Percentiles rank a stretch among this genome's conserved stretches.
Conservation (phyloP, 2,113 vertebrate species). For the Miniopterus natalensis region DNA sequence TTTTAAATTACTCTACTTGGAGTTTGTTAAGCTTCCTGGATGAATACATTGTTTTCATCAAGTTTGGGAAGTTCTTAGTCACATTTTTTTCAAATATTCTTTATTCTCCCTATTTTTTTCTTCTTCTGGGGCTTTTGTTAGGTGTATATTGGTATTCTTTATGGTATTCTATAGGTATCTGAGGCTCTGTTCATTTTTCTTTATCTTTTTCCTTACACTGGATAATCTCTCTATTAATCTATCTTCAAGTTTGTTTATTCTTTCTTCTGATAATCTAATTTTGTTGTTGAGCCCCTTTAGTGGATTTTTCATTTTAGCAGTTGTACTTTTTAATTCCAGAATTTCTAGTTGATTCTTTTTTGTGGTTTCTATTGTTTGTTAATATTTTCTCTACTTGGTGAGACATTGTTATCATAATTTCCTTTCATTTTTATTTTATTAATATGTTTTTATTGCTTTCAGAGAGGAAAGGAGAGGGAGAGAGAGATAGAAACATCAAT, state of each 20-base stretch:
- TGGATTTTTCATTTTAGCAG: conserved; percentile 39
- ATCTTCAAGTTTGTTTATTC: neutral
- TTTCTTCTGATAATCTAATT: neutral
- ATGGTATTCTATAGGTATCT: neutral
- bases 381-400: neutral
- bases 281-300: neutral
- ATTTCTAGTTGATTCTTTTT: neutral
- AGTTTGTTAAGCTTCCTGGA: neutral
- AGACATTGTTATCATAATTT: neutral
- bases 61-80: neutral
- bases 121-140: neutral
- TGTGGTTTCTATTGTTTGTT: neutral
- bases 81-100: neutral
- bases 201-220: neutral
- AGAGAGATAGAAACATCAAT: too few relatives aligned
- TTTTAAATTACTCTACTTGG: neutral
- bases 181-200: neutral
- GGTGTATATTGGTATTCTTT: neutral
- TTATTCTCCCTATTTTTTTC: neutral
- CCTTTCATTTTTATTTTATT: neutral
- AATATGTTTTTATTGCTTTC: too few relatives aligned
- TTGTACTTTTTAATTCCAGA: conserved; percentile 1
- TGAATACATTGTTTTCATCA: neutral
- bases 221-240: neutral
- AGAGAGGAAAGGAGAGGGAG: too few relatives aligned